These are phyloP conservation scores for Ips typographus DNA, from an alignment of 1,140 invertebrate species.

Conservation along the genomic window DNA sequence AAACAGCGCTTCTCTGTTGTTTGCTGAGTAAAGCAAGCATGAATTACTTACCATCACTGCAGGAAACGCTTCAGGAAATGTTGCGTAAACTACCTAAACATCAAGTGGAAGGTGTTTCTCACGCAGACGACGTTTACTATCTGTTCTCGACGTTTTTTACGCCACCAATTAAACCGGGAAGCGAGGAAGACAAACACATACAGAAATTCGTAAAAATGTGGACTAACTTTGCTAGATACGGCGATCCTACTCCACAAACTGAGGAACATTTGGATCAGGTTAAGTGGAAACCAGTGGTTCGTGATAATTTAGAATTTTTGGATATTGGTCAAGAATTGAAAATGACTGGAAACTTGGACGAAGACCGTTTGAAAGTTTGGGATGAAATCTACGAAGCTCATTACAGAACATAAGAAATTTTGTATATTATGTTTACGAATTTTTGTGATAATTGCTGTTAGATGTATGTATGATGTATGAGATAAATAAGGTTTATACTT, in stretches of 20 bases:
- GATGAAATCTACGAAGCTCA: constrained; percentile 37
- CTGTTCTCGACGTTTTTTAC: constrained; percentile 58
- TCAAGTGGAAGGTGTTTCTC: constrained; percentile 58
- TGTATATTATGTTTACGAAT: neutral
- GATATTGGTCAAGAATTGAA: constrained; percentile 41
- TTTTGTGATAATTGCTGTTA: no score
- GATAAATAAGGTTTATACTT: no score
- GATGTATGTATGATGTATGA: no score
- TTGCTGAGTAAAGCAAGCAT: constrained; percentile 35
- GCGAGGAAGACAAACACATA: constrained; percentile 48
- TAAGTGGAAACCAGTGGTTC: constrained; percentile 55
- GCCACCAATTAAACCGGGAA: constrained; percentile 47
- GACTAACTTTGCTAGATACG: constrained; percentile 58
- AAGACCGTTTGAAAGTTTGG: constrained; percentile 43
- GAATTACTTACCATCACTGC: constrained; percentile 26
- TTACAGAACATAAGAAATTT: neutral
- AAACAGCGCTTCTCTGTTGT: constrained; percentile 33
- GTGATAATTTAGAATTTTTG: constrained; percentile 55
- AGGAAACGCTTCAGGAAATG: constrained; percentile 38
- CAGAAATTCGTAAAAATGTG: constrained; percentile 59
- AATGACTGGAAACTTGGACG: constrained; percentile 36
- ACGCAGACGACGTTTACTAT: constrained; percentile 67
- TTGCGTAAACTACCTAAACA: constrained; percentile 37
- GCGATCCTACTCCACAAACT: constrained; percentile 52
- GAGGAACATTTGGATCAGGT: constrained; percentile 46